Percentiles rank a stretch among this genome's conserved stretches.
These are phyloP conservation scores for Eristalis pertinax DNA, from an alignment of 2,888 invertebrate species.

Conservation along the genomic window DNA sequence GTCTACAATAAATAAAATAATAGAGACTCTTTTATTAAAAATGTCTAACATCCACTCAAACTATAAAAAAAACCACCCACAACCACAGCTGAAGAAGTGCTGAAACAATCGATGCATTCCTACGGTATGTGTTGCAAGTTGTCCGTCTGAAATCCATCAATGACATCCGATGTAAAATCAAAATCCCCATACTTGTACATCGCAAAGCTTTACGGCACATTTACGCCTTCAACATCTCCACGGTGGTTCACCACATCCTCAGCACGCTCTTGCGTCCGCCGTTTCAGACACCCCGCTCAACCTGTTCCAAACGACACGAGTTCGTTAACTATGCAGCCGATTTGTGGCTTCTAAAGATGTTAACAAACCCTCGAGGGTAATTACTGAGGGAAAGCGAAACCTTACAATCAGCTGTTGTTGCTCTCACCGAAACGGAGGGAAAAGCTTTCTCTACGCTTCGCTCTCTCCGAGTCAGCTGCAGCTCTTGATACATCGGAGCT, in stretches of 20 bases:
- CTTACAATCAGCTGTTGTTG: slow-evolving; percentile 54
- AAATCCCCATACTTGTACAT: slow-evolving; percentile 40
- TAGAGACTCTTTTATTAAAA: background rate
- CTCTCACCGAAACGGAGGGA: slow-evolving; percentile 16
- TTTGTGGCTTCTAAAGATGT: slow-evolving; percentile 63
- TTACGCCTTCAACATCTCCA: slow-evolving; percentile 11
- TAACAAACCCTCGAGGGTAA: slow-evolving; percentile 58
- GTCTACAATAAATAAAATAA: background rate
- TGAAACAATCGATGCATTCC: slow-evolving; percentile 55
- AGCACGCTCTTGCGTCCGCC: slow-evolving; percentile 19
- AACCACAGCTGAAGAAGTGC: slow-evolving; percentile 29
- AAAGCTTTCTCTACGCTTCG: slow-evolving; percentile 34
- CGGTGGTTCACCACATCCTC: slow-evolving; percentile 16
- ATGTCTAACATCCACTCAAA: background rate
- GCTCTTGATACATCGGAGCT: background rate
- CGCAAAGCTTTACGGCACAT: slow-evolving; percentile 49
- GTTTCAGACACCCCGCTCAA: slow-evolving; percentile 19
- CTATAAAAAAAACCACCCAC: background rate
- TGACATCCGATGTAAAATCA: slow-evolving; percentile 31
- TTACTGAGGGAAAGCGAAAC: slow-evolving; percentile 24
- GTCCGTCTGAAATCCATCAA: slow-evolving; percentile 6
- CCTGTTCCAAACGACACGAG: slow-evolving; percentile 44
- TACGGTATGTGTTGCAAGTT: slow-evolving; percentile 26
- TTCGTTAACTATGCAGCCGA: slow-evolving; percentile 64
- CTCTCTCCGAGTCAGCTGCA: slow-evolving; percentile 40